phyloP scores from a whole-genome alignment of 2,797 vertebrate species.

The Alca torda region DNA sequence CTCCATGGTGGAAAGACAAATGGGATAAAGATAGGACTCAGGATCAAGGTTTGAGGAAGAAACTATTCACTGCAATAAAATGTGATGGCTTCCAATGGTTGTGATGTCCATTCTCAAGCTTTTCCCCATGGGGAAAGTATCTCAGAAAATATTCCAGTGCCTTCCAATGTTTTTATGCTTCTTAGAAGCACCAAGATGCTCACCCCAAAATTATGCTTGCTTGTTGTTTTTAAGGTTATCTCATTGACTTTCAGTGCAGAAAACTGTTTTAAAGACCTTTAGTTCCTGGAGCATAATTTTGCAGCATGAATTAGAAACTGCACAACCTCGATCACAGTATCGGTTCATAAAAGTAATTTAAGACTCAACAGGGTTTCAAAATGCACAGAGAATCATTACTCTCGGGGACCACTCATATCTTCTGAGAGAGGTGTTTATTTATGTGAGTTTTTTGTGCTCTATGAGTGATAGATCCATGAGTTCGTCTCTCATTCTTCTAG shows the following conservation, averaged over 20 bases:
- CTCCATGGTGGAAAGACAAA: background rate
- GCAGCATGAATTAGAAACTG: background rate
- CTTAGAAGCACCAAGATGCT: background rate
- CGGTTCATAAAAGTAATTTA: background rate
- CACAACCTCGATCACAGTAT: accelerated
- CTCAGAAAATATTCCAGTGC: background rate
- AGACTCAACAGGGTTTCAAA: background rate
- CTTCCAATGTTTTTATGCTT: background rate
- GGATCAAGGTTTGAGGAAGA: background rate
- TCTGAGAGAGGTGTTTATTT: background rate
- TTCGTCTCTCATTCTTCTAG: background rate
- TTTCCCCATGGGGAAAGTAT: background rate
- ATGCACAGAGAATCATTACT: background rate
- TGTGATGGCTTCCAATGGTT: background rate
- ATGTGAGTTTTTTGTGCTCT: background rate
- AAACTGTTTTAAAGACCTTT: background rate
- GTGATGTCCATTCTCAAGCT: background rate
- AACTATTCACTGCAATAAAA: background rate
- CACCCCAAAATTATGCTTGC: background rate
- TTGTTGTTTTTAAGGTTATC: background rate
- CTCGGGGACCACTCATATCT: background rate
- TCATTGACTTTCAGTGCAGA: background rate
- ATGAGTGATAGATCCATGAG: background rate
- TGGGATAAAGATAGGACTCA: background rate
- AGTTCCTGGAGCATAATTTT: background rate